These are phyloP conservation scores for Corythoichthys intestinalis DNA, from an alignment of 2,113 vertebrate genomes.

Conservation along the genomic window DNA sequence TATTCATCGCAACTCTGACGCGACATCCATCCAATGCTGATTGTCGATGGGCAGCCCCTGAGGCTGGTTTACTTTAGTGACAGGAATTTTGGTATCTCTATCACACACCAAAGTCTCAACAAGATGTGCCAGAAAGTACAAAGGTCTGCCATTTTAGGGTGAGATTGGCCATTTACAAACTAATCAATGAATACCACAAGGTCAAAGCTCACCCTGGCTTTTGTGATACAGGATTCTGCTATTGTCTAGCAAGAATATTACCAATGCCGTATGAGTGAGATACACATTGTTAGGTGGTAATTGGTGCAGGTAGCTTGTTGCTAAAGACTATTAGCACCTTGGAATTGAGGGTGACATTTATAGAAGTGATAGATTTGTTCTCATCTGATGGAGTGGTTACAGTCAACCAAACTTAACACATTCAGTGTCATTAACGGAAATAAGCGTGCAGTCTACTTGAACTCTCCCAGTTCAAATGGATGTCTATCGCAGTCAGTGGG, in stretches of 20 bases:
- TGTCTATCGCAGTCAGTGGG: too few relatives aligned
- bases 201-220: neutral
- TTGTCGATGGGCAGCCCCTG: neutral
- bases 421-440: too few relatives aligned
- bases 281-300: neutral
- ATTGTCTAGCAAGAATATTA: too few relatives aligned
- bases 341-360: slow-evolving; percentile 23
- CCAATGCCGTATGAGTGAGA: neutral
- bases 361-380: neutral
- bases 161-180: neutral
- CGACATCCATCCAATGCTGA: slow-evolving; percentile 14
- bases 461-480: too few relatives aligned
- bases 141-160: neutral
- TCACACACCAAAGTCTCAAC: too few relatives aligned
- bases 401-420: slow-evolving; percentile 14
- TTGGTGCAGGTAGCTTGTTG: neutral
- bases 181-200: neutral
- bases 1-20: slow-evolving; percentile 38
- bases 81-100: neutral
- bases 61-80: neutral
- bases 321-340: slow-evolving; percentile 31
- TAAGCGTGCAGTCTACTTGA: too few relatives aligned
- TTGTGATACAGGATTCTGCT: too few relatives aligned
- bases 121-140: neutral
- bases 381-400: slow-evolving; percentile 60